Evolutionary conservation across 2,888 invertebrate genomes (phyloP), one percentile per base, ranked within the genome.

Genomic region (Epirrhoe tristata): DNA sequence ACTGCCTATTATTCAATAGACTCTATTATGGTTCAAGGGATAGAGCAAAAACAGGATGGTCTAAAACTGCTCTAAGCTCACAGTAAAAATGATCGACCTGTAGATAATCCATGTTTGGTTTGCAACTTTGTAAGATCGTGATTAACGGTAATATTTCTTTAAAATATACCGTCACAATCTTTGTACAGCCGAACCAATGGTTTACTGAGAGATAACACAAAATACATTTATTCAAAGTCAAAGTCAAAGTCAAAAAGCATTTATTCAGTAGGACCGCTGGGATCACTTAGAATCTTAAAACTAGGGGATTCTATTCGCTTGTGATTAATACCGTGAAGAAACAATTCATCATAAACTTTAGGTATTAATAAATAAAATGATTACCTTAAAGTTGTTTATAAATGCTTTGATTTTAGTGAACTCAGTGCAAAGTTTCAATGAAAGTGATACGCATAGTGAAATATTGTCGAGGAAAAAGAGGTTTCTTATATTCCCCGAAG

Each of bases 401-500:
- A 31, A 43, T 34, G 14, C 55, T 24, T 17, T 59, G 16, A 17
- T 63, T 10, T 58, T 72, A 5, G 60, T 73, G 64, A 71, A 67
- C 55, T 59, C 34, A 53, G 73, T 71, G 59, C 4, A 63, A n/a
- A 34, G 70, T 52, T 51, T 63, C 16, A 58, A 75, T 43, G 56
- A 66, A 36, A 82, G 72, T 67, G 54, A 72, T 10, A 65, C 72
- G n/a, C 79, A 73, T 66, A 83, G 77, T 79, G 76, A 79, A 72
- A 66, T 91, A 50, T 81, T 94, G 59, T 94, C 94, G 0, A 86
- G 95, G 69, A 89, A 88, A 66, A 95, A 94, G 77, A 87, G 95
- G 70, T 95, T 95, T 77, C 77, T 95, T 57, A 85, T 95, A 71
- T 95, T 95, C 81, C 94, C 95, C 1, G 94, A 94, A 86, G 95